phyloP scores from a whole-genome alignment of 2,888 invertebrate genomes.

The Cenopis cana region DNA sequence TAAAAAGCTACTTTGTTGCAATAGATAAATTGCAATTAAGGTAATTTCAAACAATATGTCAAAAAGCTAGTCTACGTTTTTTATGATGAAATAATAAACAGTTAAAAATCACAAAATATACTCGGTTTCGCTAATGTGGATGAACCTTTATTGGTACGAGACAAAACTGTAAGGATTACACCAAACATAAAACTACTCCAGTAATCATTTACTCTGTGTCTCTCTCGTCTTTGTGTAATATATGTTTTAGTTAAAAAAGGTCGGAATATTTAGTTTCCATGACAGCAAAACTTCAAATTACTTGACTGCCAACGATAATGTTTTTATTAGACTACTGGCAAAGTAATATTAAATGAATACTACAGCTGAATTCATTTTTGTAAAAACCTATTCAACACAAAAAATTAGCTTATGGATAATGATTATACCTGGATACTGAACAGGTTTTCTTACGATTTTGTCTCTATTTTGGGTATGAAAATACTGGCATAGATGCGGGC shows the following conservation, averaged over 20 bases:
- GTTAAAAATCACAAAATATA: not conserved
- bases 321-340: too few relatives aligned
- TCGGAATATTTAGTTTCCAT: not conserved
- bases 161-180: slow-evolving; percentile 36
- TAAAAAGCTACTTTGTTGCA: not conserved
- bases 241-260: not conserved
- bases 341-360: too few relatives aligned
- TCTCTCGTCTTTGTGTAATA: not conserved
- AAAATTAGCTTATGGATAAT: not conserved
- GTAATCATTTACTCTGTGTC: not conserved
- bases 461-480: slow-evolving; percentile 46
- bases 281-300: too few relatives aligned
- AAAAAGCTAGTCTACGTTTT: not conserved
- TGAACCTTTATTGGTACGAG: slow-evolving; percentile 8
- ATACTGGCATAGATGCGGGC: slow-evolving; percentile 46
- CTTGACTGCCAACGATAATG: too few relatives aligned
- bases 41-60: too few relatives aligned
- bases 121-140: not conserved
- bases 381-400: too few relatives aligned
- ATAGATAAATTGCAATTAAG: too few relatives aligned
- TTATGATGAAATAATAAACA: too few relatives aligned
- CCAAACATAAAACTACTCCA: not conserved
- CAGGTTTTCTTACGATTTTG: slow-evolving; percentile 46
- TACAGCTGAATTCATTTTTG: too few relatives aligned
- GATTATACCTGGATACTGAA: not conserved